Evolutionary conservation across 2,113 vertebrate genomes (phyloP).

Genomic region (Strigops habroptila): DNA sequence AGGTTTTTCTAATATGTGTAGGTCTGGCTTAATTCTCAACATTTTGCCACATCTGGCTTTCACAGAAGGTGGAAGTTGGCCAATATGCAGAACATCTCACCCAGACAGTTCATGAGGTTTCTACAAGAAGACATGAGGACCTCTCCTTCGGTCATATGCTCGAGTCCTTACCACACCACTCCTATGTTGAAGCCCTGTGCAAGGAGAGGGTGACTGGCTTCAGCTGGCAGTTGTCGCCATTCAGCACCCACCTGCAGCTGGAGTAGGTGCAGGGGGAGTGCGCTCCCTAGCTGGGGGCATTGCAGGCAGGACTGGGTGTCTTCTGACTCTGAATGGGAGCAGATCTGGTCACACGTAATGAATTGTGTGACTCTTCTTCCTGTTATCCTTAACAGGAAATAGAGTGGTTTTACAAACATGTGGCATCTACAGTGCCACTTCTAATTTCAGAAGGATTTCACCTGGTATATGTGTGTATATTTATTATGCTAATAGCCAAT

Average conservation of each 20-base stretch:
- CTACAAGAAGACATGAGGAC: background rate
- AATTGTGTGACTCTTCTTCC: background rate
- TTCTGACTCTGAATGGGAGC: background rate
- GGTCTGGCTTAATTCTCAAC: background rate
- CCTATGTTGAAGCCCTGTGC: background rate
- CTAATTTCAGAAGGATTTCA: background rate
- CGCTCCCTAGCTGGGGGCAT: rapidly evolving
- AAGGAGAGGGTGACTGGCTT: rapidly evolving
- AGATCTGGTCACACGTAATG: background rate
- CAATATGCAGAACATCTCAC: background rate
- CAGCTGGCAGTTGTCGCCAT: rapidly evolving
- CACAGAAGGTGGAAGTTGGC: background rate
- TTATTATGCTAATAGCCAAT: constrained; percentile 14
- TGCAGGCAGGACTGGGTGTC: rapidly evolving
- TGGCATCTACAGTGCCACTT: background rate
- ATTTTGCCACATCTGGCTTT: background rate
- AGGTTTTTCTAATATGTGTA: background rate
- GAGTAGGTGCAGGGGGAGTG: rapidly evolving
- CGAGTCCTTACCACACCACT: too few relatives aligned
- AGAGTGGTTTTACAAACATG: background rate
- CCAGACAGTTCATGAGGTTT: background rate
- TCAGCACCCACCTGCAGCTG: rapidly evolving
- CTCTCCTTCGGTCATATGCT: rapidly evolving
- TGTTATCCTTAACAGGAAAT: background rate
- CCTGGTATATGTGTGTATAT: background rate